Evolutionary conservation across 2,888 invertebrate species (phyloP).

Genomic region (Calameuta filiformis): DNA sequence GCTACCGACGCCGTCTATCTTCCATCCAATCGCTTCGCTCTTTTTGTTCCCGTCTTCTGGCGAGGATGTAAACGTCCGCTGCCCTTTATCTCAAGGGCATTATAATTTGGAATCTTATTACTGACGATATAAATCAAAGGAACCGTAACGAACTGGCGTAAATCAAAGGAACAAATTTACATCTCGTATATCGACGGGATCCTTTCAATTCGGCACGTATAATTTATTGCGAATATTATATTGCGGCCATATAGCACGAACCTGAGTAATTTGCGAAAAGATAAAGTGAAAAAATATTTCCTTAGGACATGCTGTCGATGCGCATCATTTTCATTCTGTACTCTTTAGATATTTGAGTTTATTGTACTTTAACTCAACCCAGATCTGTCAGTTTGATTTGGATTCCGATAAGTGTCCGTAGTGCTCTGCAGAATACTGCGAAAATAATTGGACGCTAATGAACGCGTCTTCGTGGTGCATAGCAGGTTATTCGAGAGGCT

Average conservation of each 20-base stretch:
- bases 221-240: no score
- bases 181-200: no score
- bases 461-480: conserved; percentile 28
- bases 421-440: not conserved
- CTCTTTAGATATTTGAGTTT: not conserved
- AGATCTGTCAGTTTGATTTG: not conserved
- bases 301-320: not conserved
- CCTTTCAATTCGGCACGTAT: no score
- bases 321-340: not conserved
- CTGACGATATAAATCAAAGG: conserved; percentile 10
- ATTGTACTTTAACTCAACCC: not conserved
- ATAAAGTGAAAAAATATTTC: not conserved
- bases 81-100: conserved; percentile 16
- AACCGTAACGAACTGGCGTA: not conserved
- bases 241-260: no score
- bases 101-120: conserved; percentile 14
- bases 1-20: no score
- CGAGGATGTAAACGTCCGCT: no score
- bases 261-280: not conserved
- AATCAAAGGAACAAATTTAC: no score
- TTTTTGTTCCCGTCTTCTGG: no score
- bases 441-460: conserved; percentile 61
- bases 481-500: not conserved
- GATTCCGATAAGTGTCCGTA: not conserved
- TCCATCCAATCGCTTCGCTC: no score